Conservation (phyloP, 2,113 vertebrate species). For the Eulacestoma nigropectus region DNA sequence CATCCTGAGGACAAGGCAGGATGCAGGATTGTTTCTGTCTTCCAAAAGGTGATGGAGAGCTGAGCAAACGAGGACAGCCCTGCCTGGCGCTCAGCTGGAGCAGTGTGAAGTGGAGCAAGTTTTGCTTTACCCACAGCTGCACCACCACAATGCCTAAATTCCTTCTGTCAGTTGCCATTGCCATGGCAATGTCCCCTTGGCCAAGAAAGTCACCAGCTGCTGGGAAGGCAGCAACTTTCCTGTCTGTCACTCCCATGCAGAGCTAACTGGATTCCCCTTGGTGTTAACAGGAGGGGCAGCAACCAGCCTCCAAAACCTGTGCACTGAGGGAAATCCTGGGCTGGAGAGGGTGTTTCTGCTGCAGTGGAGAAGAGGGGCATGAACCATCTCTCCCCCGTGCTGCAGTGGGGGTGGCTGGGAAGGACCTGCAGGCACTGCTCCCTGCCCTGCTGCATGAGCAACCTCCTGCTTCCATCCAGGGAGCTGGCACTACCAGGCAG, state of each 20-base stretch:
- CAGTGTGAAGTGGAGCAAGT: accelerated
- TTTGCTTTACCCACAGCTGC: neutral
- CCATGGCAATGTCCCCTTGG: neutral
- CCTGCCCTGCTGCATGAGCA: neutral
- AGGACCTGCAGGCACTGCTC: neutral
- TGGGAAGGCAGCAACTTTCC: neutral
- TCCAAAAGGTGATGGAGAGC: neutral
- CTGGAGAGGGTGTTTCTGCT: neutral
- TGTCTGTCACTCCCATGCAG: neutral
- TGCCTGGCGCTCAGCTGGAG: accelerated
- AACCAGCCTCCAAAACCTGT: neutral
- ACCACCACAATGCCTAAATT: neutral
- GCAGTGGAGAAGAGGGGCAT: neutral
- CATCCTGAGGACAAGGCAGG: neutral
- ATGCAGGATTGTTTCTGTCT: neutral
- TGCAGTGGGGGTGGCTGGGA: neutral
- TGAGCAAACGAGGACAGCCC: neutral
- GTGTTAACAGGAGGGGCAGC: neutral
- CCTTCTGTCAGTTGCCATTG: neutral
- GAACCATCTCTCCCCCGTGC: neutral
- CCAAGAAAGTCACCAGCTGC: neutral
- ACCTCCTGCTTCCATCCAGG: accelerated
- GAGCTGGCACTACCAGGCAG: neutral
- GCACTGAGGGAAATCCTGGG: neutral
- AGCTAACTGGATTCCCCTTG: neutral